Base-by-base conservation (phyloP, 2,888 invertebrate genomes). In the Chalcosyrphus nemorum region DNA sequence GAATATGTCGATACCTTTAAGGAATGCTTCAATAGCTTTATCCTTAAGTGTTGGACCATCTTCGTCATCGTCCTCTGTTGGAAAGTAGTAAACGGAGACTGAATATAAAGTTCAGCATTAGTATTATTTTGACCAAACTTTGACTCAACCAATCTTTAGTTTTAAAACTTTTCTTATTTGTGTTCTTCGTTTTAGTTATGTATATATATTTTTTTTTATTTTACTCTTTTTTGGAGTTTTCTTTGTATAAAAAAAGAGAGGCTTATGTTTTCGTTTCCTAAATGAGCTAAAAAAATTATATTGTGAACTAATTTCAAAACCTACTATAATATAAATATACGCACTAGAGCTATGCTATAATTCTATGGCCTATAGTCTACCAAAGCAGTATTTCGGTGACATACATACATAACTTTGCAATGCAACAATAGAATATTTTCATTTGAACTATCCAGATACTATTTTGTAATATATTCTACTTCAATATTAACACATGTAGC, bases 61-160 rank as follows among this genome's bases (percentile, higher is more conserved):
- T 92, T 97, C 97, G 92, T 97, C 97, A 89, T 94, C 94, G 89
- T 94, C 94, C 92, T 95, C 95, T 95, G 96, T 95, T 94, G 96
- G 95, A 95, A 97, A 97, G 96, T 97, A 97, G 95, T 97, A 97
- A 94, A 96, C 96, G 94, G 97, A 97, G 94, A 97, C 97, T 97
- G 95, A 95, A 95, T 90, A 89, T 89, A 90, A 90, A 91, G 88
- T 89, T 89, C 87, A 87, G 89, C 81, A 91, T 91, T 91, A 91
- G 90, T 91, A 87, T 88, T 86, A 89, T 89, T 89, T 90, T 90
- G 91, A 90, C 89, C 90, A 89, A 56, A 90, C 89, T 90, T 90
- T 91, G 92, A 92, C 91, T 90, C 92, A 89, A 89, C 91, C 91
- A 88, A 89, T 91, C 86, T 80, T 86, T 76, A 82, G 81, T 82